Percentiles rank a stretch among this genome's conserved stretches.
Evolutionary conservation across 2,113 vertebrate species (phyloP).

Genomic region (Ochotona princeps): DNA sequence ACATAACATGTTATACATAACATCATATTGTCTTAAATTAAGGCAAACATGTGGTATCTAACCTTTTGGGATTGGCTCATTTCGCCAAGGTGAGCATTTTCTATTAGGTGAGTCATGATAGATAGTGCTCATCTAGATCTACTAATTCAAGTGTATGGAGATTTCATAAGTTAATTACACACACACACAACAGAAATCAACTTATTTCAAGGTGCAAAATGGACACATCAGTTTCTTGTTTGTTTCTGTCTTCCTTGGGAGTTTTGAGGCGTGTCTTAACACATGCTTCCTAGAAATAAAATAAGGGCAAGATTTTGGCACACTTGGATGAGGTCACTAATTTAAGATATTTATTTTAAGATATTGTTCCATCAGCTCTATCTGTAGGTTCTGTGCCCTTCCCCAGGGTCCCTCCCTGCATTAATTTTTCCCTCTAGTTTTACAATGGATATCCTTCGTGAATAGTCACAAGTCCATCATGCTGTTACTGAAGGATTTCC

Average conservation of each 20-base stretch:
- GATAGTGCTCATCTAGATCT: not conserved
- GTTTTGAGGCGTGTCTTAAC: constrained; percentile 63
- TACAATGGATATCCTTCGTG: too few species aligned
- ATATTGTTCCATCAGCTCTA: too few species aligned
- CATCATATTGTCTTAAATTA: too few species aligned
- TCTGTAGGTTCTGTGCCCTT: too few species aligned
- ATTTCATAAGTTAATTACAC: not conserved
- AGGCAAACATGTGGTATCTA: too few species aligned
- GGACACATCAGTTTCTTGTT: constrained; percentile 57
- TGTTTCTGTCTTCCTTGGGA: constrained; percentile 45
- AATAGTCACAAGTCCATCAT: too few species aligned
- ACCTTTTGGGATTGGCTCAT: too few species aligned
- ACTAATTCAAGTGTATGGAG: not conserved
- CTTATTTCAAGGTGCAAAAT: constrained; percentile 67
- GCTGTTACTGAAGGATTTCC: too few species aligned
- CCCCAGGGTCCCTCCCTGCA: too few species aligned
- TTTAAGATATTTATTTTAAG: too few species aligned
- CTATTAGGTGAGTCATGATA: not conserved
- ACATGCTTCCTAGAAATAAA: constrained; percentile 53
- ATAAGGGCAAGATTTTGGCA: constrained; percentile 29
- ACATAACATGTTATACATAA: too few species aligned
- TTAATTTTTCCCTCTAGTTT: too few species aligned
- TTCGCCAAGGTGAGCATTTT: not conserved
- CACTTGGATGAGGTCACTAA: not conserved
- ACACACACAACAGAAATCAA: not conserved